Base-by-base conservation (phyloP, 2,888 invertebrate genomes). In the Ptychoptera albimana region DNA sequence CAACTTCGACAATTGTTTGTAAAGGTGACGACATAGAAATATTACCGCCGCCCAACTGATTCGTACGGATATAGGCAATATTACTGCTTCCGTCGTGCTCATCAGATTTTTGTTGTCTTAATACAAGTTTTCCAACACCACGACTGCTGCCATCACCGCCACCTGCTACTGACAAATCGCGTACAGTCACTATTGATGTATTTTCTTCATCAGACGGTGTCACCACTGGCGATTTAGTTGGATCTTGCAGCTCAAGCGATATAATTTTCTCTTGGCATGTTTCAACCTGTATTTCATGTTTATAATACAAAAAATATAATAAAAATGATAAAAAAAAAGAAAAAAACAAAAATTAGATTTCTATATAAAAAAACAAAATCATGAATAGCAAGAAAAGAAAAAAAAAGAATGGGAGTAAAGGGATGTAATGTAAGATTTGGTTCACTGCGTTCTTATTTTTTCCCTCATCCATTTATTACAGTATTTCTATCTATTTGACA, bases 201-300 rank as follows among this genome's bases (percentile, higher is more conserved):
- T 64, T 71, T 66, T 58, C 74, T 60, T 61, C 74, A 58, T 72
- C 75, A 61, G 60, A 74, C 53, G 29, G 72, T 71, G 47, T 63
- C 68, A 46, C 74, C 74, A 11, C 73, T 53, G 46, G 58, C 60
- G 49, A 63, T 63, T 35, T 71, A 67, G 54, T 73, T 60, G 52
- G 76, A 69, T 66, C 75, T 69, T 60, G 73, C 77, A 89, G 67
- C 67, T 89, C 88, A 66, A 89, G 68, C 46, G 88, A 87, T 67
- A 89, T 85, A 55, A 89, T 88, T 70, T 87, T 88, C 68, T 88
- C 87, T 67, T 84, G 82, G 50, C 87, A 80, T 49, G 88, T 88
- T 74, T 89, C 88, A 64, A 88, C 87, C 88, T 84, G 64, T 44
- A 52, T 48, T 45, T 45, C 45, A 46, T 55, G 34, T 37, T 42